A percentile compares a stretch with the other conserved stretches of the same genome.
phyloP scores from a whole-genome alignment of 2,797 vertebrate species.

The Apogon hyalosoma region DNA sequence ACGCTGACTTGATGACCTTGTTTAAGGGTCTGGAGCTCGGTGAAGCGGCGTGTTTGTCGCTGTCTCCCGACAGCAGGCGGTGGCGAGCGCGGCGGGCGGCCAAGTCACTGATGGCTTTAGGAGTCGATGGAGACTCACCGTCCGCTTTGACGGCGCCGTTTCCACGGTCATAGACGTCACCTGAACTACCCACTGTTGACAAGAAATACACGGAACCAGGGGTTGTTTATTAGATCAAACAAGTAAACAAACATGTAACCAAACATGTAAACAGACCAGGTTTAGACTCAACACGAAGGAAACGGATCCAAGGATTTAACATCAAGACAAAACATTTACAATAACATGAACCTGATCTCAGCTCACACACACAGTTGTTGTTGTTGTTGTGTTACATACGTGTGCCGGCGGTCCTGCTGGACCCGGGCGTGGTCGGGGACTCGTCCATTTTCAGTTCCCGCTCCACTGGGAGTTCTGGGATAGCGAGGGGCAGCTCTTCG shows the following conservation, averaged over 20 bases:
- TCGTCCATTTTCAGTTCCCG: slow-evolving; percentile 88
- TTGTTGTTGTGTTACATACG: slow-evolving; percentile 69
- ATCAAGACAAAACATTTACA: too few species aligned
- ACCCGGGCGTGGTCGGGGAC: slow-evolving; percentile 79
- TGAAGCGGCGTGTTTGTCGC: slow-evolving; percentile 80
- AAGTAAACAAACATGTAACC: too few species aligned
- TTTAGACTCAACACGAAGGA: too few species aligned
- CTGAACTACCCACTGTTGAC: slow-evolving; percentile 84
- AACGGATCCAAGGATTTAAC: too few species aligned
- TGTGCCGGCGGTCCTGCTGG: slow-evolving; percentile 79
- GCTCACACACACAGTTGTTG: too few species aligned
- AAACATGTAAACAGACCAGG: too few species aligned
- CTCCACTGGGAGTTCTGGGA: slow-evolving; percentile 89
- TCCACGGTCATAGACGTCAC: slow-evolving; percentile 81
- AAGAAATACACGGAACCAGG: slow-evolving; percentile 1
- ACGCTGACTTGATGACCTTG: slow-evolving; percentile 95
- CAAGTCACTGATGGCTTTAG: slow-evolving; percentile 88
- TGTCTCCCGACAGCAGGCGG: slow-evolving; percentile 88
- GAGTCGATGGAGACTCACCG: slow-evolving; percentile 78
- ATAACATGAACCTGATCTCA: too few species aligned
- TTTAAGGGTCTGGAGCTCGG: slow-evolving; percentile 84
- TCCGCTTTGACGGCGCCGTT: slow-evolving; percentile 71
- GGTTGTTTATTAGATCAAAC: not conserved
- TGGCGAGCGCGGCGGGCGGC: slow-evolving; percentile 90
- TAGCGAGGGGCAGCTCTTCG: slow-evolving; percentile 86